Conservation (phyloP, 2,797 vertebrate species). For the Trachurus trachurus region DNA sequence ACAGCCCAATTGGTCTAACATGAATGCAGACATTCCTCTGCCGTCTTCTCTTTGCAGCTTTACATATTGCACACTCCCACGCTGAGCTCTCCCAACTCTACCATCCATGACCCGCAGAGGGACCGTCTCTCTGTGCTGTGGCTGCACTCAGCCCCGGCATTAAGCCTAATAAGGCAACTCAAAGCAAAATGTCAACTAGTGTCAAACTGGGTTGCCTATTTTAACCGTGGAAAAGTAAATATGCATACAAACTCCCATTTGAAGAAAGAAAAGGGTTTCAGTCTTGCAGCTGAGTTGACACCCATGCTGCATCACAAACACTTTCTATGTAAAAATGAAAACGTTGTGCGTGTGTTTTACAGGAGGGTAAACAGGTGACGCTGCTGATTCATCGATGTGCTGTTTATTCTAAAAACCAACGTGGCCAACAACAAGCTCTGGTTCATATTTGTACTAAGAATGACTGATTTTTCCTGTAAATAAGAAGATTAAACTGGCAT, state of each 20-base stretch:
- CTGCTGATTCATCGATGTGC: not conserved
- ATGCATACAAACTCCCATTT: constrained; percentile 2
- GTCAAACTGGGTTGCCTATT: constrained; percentile 11
- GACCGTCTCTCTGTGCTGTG: constrained; percentile 1
- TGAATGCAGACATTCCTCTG: constrained; percentile 30
- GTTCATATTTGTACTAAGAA: not conserved
- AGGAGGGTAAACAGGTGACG: constrained; percentile 22
- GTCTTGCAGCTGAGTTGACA: constrained; percentile 41
- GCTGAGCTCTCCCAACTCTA: constrained; percentile 11
- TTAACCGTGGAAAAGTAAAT: constrained; percentile 57
- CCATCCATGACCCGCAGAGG: constrained; percentile 20
- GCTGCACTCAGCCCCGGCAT: constrained; percentile 21
- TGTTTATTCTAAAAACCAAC: not conserved
- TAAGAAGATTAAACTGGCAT: not conserved
- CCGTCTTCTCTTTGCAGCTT: constrained; percentile 11
- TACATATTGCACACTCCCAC: constrained; percentile 16
- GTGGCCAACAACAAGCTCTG: not conserved
- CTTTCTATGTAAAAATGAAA: constrained; percentile 11
- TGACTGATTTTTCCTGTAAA: not conserved
- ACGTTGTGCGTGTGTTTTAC: constrained; percentile 18
- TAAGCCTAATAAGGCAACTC: constrained; percentile 48
- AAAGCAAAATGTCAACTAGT: constrained; percentile 27
- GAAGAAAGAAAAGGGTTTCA: constrained; percentile 41
- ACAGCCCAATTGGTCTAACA: not conserved
- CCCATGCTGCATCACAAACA: constrained; percentile 36